phyloP scores from a whole-genome alignment of 2,888 invertebrate genomes.

The Ichneumon xanthorius region DNA sequence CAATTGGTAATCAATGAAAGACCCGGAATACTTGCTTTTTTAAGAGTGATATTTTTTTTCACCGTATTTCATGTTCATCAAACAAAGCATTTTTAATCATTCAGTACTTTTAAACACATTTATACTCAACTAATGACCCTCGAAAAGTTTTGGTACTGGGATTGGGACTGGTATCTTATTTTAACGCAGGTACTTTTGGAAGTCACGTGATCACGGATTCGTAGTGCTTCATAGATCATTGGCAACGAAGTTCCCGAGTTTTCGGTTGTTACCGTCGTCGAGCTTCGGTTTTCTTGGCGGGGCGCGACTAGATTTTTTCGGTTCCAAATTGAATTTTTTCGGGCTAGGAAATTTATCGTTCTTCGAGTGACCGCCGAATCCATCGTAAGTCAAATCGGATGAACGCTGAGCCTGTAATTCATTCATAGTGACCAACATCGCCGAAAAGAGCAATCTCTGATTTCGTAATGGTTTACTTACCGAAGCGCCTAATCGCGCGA shows the following conservation, averaged over 20 bases:
- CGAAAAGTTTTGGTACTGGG: slow-evolving; percentile 26
- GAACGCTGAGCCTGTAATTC: slow-evolving; percentile 56
- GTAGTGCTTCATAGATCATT: slow-evolving; percentile 23
- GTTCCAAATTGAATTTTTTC: not conserved
- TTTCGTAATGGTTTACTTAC: slow-evolving; percentile 40
- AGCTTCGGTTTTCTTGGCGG: slow-evolving; percentile 44
- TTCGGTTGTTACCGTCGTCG: slow-evolving; percentile 62
- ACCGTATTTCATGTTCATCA: too few species aligned
- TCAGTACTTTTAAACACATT: not conserved
- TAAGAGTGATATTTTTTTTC: too few species aligned
- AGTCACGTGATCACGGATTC: slow-evolving; percentile 40
- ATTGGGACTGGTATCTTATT: slow-evolving; percentile 26
- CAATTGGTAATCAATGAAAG: too few species aligned
- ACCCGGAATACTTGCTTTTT: too few species aligned
- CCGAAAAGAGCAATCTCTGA: not conserved
- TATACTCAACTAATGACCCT: not conserved
- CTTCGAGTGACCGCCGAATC: slow-evolving; percentile 76
- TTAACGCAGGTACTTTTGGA: slow-evolving; percentile 46
- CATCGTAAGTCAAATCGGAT: slow-evolving; percentile 68
- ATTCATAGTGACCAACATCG: not conserved
- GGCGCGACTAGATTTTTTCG: slow-evolving; percentile 48
- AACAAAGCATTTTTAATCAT: too few species aligned
- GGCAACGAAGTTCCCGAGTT: slow-evolving; percentile 55
- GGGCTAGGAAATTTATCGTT: slow-evolving; percentile 71
- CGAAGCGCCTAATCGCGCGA: slow-evolving; percentile 18